These are phyloP conservation scores for Teleogryllus oceanicus DNA, from an alignment of 2,888 invertebrate species.

Conservation along the genomic window DNA sequence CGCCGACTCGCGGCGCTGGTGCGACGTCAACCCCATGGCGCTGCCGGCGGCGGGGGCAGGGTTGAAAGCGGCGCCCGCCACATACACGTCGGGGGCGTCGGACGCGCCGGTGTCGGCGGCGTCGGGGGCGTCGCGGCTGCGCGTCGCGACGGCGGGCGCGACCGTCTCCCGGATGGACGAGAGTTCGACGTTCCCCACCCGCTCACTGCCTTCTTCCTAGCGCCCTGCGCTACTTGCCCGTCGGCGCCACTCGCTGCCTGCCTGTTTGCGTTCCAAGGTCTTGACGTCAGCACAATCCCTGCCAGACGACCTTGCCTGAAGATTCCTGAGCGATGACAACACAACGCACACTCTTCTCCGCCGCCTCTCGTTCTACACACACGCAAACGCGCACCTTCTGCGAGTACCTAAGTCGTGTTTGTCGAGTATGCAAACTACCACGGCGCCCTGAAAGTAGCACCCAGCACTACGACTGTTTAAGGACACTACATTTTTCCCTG, in stretches of 20 bases:
- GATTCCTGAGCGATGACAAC: neutral
- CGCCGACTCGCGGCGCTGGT: slow-evolving; percentile 1
- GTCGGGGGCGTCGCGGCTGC: neutral
- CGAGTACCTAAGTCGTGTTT: neutral
- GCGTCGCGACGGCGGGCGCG: neutral
- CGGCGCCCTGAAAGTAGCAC: neutral
- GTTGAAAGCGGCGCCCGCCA: neutral
- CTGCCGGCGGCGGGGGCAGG: neutral
- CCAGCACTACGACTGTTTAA: too few relatives aligned
- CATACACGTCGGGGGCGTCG: neutral
- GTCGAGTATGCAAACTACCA: neutral
- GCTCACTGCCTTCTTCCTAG: too few relatives aligned
- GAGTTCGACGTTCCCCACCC: too few relatives aligned
- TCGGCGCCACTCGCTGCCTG: too few relatives aligned
- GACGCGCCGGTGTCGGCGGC: neutral
- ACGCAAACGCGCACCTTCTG: too few relatives aligned
- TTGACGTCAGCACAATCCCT: neutral
- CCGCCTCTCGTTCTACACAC: neutral
- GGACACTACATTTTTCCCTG: too few relatives aligned
- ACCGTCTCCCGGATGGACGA: neutral
- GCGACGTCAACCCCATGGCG: neutral
- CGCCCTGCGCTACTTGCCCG: too few relatives aligned
- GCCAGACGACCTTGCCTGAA: neutral
- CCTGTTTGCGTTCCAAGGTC: too few relatives aligned
- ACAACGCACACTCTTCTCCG: neutral